phyloP scores from a whole-genome alignment of 2,888 invertebrate species.

The Chrysolina americana region DNA sequence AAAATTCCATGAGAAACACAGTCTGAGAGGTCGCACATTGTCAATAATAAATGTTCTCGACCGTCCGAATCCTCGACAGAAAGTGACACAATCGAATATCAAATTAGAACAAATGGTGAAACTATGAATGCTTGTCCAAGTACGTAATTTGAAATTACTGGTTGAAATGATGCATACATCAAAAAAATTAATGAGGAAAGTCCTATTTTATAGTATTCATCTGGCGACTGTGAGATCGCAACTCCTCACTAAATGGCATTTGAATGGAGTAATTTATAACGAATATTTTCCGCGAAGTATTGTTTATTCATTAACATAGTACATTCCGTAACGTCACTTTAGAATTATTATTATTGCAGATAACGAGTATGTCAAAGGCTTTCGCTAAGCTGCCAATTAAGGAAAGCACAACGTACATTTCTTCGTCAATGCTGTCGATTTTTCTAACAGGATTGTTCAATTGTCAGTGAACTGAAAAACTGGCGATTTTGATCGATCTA shows the following conservation, averaged over 20 bases:
- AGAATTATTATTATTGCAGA: conserved; percentile 26
- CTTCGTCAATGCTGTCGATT: background rate
- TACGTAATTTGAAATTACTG: conserved; percentile 8
- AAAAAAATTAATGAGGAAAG: conserved; percentile 31
- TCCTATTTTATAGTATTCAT: conserved; percentile 31
- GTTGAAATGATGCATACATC: conserved; percentile 15
- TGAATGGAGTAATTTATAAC: conserved; percentile 41
- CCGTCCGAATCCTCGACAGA: no score
- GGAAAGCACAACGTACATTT: conserved; percentile 7
- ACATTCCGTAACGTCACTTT: conserved; percentile 29
- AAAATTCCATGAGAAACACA: no score
- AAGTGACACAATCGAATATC: no score
- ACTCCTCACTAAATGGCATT: conserved; percentile 36
- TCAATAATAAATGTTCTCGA: no score
- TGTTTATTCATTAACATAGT: conserved; percentile 33
- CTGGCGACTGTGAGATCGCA: conserved; percentile 27
- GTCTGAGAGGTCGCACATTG: no score
- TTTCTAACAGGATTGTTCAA: no score
- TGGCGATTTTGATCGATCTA: no score
- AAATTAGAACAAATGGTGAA: background rate
- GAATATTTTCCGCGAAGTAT: conserved; percentile 36
- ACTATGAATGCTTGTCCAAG: conserved; percentile 14
- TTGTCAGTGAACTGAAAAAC: no score
- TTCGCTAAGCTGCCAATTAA: conserved; percentile 9
- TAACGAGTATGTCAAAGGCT: conserved; percentile 12